A percentile compares a stretch with the other conserved stretches of the same genome.
phyloP scores from a whole-genome alignment of 2,797 vertebrate genomes.

The Meriones psammophilus region DNA sequence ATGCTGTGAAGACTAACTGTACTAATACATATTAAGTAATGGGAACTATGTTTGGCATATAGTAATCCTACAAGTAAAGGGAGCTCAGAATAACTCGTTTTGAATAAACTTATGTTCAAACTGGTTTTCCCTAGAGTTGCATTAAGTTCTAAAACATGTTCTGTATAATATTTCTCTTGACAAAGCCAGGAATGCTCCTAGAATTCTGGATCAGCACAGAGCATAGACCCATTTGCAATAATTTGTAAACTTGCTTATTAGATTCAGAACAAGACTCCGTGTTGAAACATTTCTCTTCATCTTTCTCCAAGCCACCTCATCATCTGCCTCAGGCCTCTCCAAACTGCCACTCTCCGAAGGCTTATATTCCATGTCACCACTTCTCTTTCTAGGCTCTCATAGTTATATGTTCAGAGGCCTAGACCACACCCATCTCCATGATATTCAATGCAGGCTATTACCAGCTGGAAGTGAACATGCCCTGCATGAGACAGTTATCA shows the following conservation, averaged over 20 bases:
- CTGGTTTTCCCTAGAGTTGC: background rate
- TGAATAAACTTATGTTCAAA: constrained; percentile 6
- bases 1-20: background rate
- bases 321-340: no score
- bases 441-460: no score
- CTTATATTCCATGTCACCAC: no score
- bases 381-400: no score
- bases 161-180: background rate
- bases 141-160: background rate
- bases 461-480: no score
- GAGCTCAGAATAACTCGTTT: background rate
- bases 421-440: no score
- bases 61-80: background rate
- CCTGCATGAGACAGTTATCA: no score
- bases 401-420: no score
- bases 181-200: background rate
- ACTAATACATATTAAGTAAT: constrained; percentile 30
- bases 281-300: no score
- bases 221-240: background rate
- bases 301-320: no score
- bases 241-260: background rate
- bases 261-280: background rate
- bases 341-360: no score
- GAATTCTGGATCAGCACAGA: background rate
- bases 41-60: background rate